These are phyloP conservation scores for Liopterus haemorrhoidalis DNA, from an alignment of 2,888 invertebrate genomes.

Conservation along the genomic window DNA sequence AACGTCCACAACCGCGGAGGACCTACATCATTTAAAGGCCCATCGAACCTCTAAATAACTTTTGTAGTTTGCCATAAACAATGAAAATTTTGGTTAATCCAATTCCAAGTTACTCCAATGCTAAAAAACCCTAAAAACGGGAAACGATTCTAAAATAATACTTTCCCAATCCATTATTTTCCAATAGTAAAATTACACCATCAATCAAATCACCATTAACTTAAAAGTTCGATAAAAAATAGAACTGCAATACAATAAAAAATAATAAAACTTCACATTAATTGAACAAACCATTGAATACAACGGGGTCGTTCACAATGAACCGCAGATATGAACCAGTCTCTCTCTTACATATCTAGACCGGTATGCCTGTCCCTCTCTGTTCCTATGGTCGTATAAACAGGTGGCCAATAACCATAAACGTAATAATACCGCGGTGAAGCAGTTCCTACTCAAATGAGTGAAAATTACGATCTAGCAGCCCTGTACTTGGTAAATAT, in stretches of 20 bases:
- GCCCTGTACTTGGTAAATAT: no score
- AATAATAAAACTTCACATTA: conserved; percentile 21
- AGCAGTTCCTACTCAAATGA: conserved; percentile 48
- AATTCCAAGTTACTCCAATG: no score
- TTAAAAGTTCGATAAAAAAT: background rate
- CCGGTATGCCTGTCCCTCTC: conserved; percentile 10
- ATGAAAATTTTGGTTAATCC: no score
- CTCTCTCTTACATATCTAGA: background rate
- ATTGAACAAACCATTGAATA: conserved; percentile 22
- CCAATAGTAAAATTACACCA: background rate
- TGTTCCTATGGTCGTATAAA: conserved; percentile 36
- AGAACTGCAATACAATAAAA: conserved; percentile 13
- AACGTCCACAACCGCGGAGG: no score
- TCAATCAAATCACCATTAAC: conserved; percentile 7
- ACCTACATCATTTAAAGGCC: no score
- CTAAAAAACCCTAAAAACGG: no score
- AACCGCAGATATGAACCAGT: conserved; percentile 3
- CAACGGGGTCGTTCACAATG: conserved; percentile 14
- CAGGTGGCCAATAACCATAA: conserved; percentile 51
- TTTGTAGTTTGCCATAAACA: no score
- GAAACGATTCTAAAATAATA: no score
- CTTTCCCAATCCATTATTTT: background rate
- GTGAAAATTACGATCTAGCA: conserved; percentile 47
- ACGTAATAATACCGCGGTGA: conserved; percentile 49
- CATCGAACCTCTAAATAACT: no score